Conservation (phyloP, 2,797 vertebrate genomes). For the Fundulus diaphanus region DNA sequence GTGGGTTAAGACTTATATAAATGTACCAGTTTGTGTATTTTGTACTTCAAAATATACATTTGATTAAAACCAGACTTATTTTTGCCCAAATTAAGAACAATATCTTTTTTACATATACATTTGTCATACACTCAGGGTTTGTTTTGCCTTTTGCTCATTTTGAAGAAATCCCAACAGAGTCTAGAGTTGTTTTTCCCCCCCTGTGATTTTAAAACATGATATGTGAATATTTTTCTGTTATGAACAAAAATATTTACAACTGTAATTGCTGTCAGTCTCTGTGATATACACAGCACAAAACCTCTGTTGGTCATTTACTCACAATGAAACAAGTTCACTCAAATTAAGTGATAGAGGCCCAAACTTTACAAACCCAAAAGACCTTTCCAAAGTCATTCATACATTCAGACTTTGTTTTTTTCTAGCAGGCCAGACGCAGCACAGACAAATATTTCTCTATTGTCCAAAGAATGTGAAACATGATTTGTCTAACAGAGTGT, state of each 20-base stretch:
- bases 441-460: constrained; percentile 3
- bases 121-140: no score
- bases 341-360: background rate
- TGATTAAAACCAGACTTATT: background rate
- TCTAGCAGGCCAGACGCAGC: background rate
- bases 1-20: no score
- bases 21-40: no score
- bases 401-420: background rate
- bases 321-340: background rate
- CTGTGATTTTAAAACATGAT: background rate
- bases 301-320: constrained; percentile 28
- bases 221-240: background rate
- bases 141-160: no score
- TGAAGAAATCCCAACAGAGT: background rate
- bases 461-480: constrained; percentile 8
- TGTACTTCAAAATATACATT: no score
- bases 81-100: background rate
- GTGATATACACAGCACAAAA: background rate
- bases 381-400: background rate
- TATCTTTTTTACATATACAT: no score
- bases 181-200: background rate
- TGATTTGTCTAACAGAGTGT: background rate
- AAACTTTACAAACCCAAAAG: constrained; percentile 7
- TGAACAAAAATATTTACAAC: background rate
- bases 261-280: background rate